Conservation (phyloP, 2,888 invertebrate species). For the Pseudococcus viburni region DNA sequence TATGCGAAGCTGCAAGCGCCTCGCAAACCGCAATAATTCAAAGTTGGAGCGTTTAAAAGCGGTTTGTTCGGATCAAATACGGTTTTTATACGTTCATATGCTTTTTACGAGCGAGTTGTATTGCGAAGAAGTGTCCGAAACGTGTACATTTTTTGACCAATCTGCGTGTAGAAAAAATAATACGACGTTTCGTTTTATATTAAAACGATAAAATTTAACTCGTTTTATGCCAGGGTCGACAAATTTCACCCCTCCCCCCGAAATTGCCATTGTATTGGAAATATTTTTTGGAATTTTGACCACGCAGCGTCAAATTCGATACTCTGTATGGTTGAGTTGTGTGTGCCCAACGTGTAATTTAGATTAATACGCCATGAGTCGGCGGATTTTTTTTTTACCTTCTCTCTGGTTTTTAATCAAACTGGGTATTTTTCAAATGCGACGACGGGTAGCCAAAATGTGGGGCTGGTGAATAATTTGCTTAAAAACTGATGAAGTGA, state of each 20-base stretch:
- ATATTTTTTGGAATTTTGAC: neutral
- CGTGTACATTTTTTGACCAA: conserved; percentile 37
- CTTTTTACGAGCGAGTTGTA: conserved; percentile 13
- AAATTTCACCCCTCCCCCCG: neutral
- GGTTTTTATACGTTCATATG: conserved; percentile 17
- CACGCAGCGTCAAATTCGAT: neutral
- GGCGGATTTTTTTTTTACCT: neutral
- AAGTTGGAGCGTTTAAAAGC: conserved; percentile 8
- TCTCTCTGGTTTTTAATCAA: neutral
- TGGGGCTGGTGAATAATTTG: conserved; percentile 35
- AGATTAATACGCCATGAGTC: too few relatives aligned
- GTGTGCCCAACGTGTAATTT: neutral
- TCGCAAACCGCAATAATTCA: conserved; percentile 7
- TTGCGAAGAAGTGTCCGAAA: conserved; percentile 26
- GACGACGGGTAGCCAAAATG: neutral
- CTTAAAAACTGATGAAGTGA: conserved; percentile 46
- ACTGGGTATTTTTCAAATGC: neutral
- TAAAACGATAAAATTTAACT: conserved; percentile 18
- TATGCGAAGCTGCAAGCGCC: conserved; percentile 20
- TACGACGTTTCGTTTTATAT: conserved; percentile 15
- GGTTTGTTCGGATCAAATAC: conserved; percentile 9
- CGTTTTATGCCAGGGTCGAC: neutral
- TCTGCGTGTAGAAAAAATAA: neutral
- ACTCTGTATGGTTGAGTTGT: neutral
- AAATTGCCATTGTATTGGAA: neutral